phyloP scores from a whole-genome alignment of 2,888 invertebrate genomes.

The Amblyjoppa proteus region DNA sequence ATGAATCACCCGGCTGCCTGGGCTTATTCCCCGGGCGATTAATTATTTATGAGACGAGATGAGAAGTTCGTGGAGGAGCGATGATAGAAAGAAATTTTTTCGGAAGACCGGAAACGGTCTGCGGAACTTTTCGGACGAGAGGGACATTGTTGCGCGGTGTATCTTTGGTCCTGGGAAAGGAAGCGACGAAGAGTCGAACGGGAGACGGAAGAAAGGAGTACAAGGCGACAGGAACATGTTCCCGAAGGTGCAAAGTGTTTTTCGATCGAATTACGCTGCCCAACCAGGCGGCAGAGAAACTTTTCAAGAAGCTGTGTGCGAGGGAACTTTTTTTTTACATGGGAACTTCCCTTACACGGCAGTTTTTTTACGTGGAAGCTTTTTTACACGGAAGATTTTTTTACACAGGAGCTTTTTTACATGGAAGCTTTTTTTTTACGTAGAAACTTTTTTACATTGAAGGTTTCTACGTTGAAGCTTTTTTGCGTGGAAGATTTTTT shows the following conservation, averaged over 20 bases:
- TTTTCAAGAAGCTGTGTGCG: too few species aligned
- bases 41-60: slow-evolving; percentile 60
- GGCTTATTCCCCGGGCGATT: slow-evolving; percentile 19
- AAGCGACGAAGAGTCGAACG: background rate
- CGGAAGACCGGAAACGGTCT: slow-evolving; percentile 53
- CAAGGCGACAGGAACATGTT: background rate
- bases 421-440: too few species aligned
- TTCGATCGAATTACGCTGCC: too few species aligned
- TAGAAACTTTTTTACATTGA: too few species aligned
- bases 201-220: background rate
- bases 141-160: slow-evolving; percentile 59
- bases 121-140: slow-evolving; percentile 31
- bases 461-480: too few species aligned
- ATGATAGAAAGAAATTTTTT: slow-evolving; percentile 51
- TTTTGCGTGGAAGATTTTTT: too few species aligned
- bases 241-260: background rate
- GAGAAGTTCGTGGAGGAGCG: slow-evolving; percentile 13
- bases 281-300: too few species aligned
- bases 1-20: slow-evolving; percentile 48
- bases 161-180: slow-evolving; percentile 30
- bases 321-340: too few species aligned
- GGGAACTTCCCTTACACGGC: too few species aligned
- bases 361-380: too few species aligned
- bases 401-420: too few species aligned
- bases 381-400: too few species aligned